A percentile compares a stretch with the other conserved stretches of the same genome.
phyloP scores from a whole-genome alignment of 2,888 invertebrate genomes.

The Rhagonycha lutea region DNA sequence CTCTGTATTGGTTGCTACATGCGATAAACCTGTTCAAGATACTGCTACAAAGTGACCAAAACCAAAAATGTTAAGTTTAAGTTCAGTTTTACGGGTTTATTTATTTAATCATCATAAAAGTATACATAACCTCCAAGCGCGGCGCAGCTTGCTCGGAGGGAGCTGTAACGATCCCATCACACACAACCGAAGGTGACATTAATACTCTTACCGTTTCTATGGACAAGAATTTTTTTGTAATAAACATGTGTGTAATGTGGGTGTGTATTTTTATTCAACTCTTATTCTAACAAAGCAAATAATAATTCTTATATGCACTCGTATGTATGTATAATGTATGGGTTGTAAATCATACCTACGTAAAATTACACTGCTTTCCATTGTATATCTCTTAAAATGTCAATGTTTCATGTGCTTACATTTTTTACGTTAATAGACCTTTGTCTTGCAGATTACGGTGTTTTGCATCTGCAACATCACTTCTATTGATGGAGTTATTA shows the following conservation, averaged over 20 bases:
- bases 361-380: slow-evolving; percentile 11
- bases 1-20: neutral
- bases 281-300: slow-evolving; percentile 10
- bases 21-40: neutral
- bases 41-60: neutral
- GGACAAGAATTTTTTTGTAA: neutral
- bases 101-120: neutral
- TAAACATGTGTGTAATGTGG: neutral
- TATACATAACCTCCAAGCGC: too few species aligned
- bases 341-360: slow-evolving; percentile 20
- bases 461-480: neutral
- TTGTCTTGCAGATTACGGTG: slow-evolving; percentile 8
- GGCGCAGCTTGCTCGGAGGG: neutral
- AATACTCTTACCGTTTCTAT: neutral
- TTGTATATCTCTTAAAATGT: slow-evolving; percentile 16
- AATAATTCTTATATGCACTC: slow-evolving; percentile 5
- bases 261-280: slow-evolving; percentile 2
- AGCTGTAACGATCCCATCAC: neutral
- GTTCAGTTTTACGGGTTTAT: neutral
- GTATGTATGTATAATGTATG: slow-evolving; percentile 5
- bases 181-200: neutral
- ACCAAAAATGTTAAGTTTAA: neutral
- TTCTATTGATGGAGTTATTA: neutral
- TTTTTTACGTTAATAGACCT: slow-evolving; percentile 3
- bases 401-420: slow-evolving; percentile 10